Evolutionary conservation across 2,113 vertebrate species (phyloP).

Genomic region (Zosterops japonicus): DNA sequence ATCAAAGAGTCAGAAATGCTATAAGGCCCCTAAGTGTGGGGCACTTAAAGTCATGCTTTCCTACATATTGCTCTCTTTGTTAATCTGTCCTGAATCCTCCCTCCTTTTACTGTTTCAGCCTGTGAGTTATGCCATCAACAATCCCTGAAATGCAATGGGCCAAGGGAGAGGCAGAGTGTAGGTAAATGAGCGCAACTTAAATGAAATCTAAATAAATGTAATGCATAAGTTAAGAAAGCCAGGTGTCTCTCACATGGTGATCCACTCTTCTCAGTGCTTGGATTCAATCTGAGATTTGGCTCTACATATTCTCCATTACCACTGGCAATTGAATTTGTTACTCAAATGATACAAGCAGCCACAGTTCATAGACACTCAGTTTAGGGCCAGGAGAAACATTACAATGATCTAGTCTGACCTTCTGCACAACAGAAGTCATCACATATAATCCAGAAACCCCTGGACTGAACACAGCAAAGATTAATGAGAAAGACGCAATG

Average conservation of each 20-base stretch:
- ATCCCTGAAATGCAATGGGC: background rate
- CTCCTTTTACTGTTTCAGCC: background rate
- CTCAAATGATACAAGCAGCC: background rate
- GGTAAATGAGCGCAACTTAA: background rate
- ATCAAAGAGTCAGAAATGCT: background rate
- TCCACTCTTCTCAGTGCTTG: background rate
- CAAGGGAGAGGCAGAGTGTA: background rate
- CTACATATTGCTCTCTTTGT: background rate
- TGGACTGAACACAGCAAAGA: background rate
- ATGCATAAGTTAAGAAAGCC: background rate
- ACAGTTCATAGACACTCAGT: background rate
- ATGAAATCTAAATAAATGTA: background rate
- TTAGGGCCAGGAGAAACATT: background rate
- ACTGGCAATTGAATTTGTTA: background rate
- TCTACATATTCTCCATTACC: background rate
- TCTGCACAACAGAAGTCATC: background rate
- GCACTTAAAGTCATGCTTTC: conserved; percentile 6
- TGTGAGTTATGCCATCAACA: background rate
- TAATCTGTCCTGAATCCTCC: background rate
- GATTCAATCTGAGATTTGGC: background rate
- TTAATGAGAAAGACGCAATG: background rate
- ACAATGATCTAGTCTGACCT: background rate
- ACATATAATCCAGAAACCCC: background rate
- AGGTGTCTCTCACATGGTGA: background rate
- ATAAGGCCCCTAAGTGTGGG: background rate